These are phyloP conservation scores for Schizaphis graminum DNA, from an alignment of 2,888 invertebrate species.

Conservation along the genomic window DNA sequence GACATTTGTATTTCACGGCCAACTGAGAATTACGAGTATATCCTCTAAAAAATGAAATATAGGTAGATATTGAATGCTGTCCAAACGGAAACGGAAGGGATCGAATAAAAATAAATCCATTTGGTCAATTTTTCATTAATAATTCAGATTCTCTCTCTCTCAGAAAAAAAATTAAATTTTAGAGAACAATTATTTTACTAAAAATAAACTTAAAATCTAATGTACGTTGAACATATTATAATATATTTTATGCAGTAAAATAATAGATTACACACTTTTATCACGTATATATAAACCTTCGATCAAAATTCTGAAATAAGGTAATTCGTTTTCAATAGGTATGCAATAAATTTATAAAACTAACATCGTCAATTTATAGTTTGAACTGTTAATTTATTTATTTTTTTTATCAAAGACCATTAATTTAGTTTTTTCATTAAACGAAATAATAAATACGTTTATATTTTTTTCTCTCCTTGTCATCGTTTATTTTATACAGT, in stretches of 20 bases:
- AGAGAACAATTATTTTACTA: not conserved
- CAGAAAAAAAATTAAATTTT: not conserved
- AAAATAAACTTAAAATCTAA: not conserved
- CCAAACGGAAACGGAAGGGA: not conserved
- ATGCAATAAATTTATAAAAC: not conserved
- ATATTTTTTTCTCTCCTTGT: not conserved
- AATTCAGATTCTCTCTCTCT: not conserved
- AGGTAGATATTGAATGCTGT: not conserved
- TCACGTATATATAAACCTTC: not conserved
- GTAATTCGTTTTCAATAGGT: not conserved
- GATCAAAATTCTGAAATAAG: not conserved
- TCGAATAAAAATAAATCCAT: not conserved
- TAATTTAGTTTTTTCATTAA: not conserved
- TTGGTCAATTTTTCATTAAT: not conserved
- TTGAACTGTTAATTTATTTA: not conserved
- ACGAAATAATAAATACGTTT: not conserved
- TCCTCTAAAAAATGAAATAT: conserved; percentile 6
- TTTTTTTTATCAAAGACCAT: not conserved
- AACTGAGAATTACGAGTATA: conserved; percentile 12
- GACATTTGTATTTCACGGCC: not conserved
- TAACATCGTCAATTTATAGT: not conserved
- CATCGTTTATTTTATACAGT: not conserved
- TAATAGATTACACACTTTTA: not conserved
- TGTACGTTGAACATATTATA: not conserved
- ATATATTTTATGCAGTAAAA: not conserved